Conservation (phyloP, 2,113 vertebrate species). For the Apteryx mantelli region DNA sequence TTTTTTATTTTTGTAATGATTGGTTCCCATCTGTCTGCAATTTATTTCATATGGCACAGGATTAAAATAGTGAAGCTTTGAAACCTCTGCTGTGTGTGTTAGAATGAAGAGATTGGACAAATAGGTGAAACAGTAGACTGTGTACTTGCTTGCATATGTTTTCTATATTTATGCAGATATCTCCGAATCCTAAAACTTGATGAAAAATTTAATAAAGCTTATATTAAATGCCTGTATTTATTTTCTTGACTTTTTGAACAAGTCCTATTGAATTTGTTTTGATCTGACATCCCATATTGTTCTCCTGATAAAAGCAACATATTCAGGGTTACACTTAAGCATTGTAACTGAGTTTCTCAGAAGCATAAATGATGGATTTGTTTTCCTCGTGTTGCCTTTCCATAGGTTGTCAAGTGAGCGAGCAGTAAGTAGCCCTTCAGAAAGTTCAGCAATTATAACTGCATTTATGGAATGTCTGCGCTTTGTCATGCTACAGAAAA, state of each 20-base stretch:
- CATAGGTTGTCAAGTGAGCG: conserved; percentile 87
- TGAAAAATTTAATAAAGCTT: not conserved
- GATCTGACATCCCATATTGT: not conserved
- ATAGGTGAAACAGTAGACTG: not conserved
- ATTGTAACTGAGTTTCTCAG: not conserved
- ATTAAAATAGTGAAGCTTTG: not conserved
- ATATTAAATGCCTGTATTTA: not conserved
- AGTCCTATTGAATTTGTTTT: not conserved
- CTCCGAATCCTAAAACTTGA: not conserved
- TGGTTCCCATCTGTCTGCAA: not conserved
- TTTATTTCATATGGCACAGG: not conserved
- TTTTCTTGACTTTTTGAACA: not conserved
- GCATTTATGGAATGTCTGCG: conserved; percentile 90
- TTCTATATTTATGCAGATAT: not conserved
- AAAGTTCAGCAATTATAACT: conserved; percentile 85
- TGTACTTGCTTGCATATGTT: not conserved
- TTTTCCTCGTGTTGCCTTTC: not conserved
- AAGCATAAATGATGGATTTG: not conserved
- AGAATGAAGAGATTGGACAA: not conserved
- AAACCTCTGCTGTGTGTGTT: not conserved
- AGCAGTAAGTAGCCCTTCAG: conserved; percentile 83
- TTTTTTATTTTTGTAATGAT: not conserved
- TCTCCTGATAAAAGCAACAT: not conserved
- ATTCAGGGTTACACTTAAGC: not conserved
- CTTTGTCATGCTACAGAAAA: conserved; percentile 83